These are phyloP conservation scores for Climacteris rufus DNA, from an alignment of 2,113 vertebrate species.

Conservation along the genomic window DNA sequence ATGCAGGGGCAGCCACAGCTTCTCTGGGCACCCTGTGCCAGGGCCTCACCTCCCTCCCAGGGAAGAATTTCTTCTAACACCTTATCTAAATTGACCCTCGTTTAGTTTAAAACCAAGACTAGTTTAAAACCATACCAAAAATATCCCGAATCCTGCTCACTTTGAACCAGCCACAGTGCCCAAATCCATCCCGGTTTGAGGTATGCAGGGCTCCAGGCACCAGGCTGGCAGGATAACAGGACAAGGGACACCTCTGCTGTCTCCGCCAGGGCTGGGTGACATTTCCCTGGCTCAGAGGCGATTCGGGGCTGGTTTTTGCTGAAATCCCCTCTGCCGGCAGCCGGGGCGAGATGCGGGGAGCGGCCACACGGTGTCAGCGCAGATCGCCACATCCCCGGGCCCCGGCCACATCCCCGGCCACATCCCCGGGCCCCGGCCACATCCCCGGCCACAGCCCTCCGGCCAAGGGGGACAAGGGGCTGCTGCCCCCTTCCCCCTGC, in stretches of 20 bases:
- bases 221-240: not conserved
- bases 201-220: not conserved
- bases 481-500: too few relatives aligned
- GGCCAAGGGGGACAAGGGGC: not conserved
- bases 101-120: not conserved
- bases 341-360: not conserved
- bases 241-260: too few relatives aligned
- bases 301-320: accelerated
- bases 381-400: conserved; percentile 43
- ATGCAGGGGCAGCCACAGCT: not conserved
- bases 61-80: too few relatives aligned
- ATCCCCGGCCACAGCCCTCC: not conserved
- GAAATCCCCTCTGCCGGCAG: too few relatives aligned
- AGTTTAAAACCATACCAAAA: not conserved
- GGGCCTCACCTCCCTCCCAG: not conserved
- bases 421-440: too few relatives aligned
- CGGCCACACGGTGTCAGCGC: conserved; percentile 69
- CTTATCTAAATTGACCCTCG: accelerated
- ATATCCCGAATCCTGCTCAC: accelerated
- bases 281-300: not conserved
- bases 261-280: not conserved
- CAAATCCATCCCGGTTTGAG: not conserved
- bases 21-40: not conserved
- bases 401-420: accelerated
- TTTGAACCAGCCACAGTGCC: accelerated